Conservation (phyloP, 1,140 invertebrate species). For the Drosophila lowei region DNA sequence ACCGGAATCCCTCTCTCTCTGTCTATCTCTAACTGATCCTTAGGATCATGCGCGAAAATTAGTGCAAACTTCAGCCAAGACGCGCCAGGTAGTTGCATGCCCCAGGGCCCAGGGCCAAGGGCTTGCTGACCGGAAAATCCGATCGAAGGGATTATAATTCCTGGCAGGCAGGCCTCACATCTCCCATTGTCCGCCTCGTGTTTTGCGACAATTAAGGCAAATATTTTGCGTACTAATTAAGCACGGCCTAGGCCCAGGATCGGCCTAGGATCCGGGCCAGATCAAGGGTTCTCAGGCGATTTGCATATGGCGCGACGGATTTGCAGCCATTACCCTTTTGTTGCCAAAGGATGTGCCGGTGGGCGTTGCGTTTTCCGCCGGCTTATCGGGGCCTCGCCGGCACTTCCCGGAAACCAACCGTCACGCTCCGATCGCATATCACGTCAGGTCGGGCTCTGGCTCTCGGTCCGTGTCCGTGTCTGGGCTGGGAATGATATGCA, state of each 20-base stretch:
- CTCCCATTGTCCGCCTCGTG: conserved; percentile 5
- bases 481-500: conserved; percentile 65
- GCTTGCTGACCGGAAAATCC: conserved; percentile 77
- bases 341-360: conserved; percentile 61
- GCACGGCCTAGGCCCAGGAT: conserved; percentile 28
- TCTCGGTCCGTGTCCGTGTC: conserved; percentile 3
- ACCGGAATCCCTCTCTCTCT: conserved; percentile 45
- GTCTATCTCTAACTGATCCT: too few species aligned
- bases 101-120: not conserved
- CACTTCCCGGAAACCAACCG: conserved; percentile 46
- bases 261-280: too few species aligned
- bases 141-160: conserved; percentile 77
- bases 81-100: conserved; percentile 18
- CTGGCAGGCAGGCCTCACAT: not conserved
- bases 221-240: conserved; percentile 83
- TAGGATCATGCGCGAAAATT: conserved; percentile 72
- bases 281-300: conserved; percentile 26
- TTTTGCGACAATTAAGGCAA: conserved; percentile 76
- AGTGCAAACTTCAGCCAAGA: conserved; percentile 58
- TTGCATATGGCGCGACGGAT: conserved; percentile 69
- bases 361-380: conserved; percentile 58
- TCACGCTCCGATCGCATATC: conserved; percentile 53
- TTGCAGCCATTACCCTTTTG: conserved; percentile 78
- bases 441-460: conserved; percentile 2
- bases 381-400: conserved; percentile 16